These are phyloP conservation scores for Eulemur macaco DNA, from an alignment of 2,113 vertebrate genomes.

Conservation along the genomic window DNA sequence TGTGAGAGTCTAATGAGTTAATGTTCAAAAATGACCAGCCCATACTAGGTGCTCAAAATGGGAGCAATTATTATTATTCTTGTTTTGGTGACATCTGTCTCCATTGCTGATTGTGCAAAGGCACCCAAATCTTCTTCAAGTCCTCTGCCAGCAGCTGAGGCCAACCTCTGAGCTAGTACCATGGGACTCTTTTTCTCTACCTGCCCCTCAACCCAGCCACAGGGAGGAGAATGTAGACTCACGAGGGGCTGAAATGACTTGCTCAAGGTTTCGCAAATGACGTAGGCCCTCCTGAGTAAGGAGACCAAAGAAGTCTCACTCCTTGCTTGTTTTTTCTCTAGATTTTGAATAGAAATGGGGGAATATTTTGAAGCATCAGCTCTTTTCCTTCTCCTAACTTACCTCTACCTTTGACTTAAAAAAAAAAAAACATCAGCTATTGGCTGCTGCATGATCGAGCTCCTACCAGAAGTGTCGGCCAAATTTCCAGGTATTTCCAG, in stretches of 20 bases:
- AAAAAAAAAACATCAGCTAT: neutral
- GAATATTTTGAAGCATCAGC: neutral
- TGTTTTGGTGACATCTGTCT: neutral
- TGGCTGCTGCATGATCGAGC: neutral
- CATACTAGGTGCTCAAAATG: neutral
- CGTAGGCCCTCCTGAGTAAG: neutral
- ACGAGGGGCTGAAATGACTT: neutral
- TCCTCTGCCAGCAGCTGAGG: neutral
- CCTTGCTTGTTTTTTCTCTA: neutral
- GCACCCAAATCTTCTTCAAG: neutral
- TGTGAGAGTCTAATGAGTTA: neutral
- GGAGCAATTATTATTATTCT: neutral
- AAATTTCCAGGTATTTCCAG: neutral
- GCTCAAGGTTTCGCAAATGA: neutral
- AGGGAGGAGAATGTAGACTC: neutral
- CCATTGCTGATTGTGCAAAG: neutral
- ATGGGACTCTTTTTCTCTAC: neutral
- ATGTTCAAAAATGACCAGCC: neutral
- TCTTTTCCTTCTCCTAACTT: neutral
- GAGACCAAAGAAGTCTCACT: neutral
- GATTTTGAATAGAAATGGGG: neutral
- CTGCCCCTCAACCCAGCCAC: neutral
- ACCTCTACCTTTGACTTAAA: neutral
- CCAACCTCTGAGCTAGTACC: neutral
- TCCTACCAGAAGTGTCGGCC: neutral